Evolutionary conservation across 2,888 invertebrate genomes (phyloP), one percentile per base, ranked within the genome.

Genomic region (Tenthredo scrophulariae): DNA sequence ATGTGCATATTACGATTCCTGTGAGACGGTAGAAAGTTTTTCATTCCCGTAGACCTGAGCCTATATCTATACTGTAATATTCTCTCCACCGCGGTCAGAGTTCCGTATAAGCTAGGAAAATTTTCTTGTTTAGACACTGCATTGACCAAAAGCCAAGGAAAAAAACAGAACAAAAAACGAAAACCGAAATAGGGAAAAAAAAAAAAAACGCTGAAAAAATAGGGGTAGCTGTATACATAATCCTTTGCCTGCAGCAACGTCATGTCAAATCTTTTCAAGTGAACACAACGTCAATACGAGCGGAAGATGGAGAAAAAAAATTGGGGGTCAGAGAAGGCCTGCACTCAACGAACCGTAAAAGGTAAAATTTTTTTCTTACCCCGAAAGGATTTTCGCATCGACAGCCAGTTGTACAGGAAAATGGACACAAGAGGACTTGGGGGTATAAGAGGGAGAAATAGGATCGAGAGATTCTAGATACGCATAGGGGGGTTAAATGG

Each of bases 401-500:
- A 26, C 46, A 43, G 50, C 40, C 83, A 65, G 22, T 46, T 40
- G 67, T 40, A 37, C 37, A 80, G 40, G 40, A 80, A 40, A 62
- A 80, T 80, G 80, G 58, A 80, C 62, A 58, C 37, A 22, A 26
- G 86, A 88, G 85, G 87, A 86, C 86, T 83, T 74, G 77, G 79
- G 74, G 83, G 75, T 54, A 72, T 84, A 75, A 65, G 86, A 85
- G 77, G 50, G 74, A n/a, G 58, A 86, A 84, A 84, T 82, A 84
- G 86, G 85, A 43, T 83, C 79, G 65, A 46, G 46, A 22, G 77
- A 79, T 80, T 62, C 80, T 18, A 40, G 84, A 72, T 43, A 84
- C 84, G 85, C 85, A 85, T 33, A 26, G 54, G 72, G 54, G 70
- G 86, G 88, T 87, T 88, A 87, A 89, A 88, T 87, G 87, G 87